Percentiles rank a stretch among this genome's conserved stretches.
phyloP scores from a whole-genome alignment of 2,797 vertebrate genomes.

The Aldrovandia affinis region DNA sequence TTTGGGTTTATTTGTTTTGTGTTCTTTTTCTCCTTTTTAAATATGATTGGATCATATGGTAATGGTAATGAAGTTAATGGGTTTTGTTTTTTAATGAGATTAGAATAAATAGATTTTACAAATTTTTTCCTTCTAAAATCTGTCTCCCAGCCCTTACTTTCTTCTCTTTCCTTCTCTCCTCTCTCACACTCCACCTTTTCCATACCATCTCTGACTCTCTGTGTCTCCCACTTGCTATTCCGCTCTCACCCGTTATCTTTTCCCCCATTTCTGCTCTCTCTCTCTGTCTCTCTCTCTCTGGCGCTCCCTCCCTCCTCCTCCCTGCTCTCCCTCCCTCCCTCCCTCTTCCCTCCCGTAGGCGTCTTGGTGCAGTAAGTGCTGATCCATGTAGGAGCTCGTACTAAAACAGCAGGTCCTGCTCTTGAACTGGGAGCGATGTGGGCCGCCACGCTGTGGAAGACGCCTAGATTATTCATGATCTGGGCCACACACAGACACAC shows the following conservation, averaged over 20 bases:
- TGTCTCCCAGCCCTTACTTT: not conserved
- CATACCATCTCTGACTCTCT: not conserved
- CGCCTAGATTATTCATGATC: not conserved
- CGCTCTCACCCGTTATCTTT: no score
- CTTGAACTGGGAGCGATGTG: not conserved
- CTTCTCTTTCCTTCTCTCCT: not conserved
- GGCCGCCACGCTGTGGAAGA: not conserved
- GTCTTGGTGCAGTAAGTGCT: conserved; percentile 5
- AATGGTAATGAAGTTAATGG: no score
- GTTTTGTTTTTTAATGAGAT: no score
- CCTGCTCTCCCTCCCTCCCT: not conserved
- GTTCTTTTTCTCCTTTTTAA: not conserved
- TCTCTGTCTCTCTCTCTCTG: not conserved
- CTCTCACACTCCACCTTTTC: not conserved
- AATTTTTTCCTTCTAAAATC: no score
- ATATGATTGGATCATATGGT: not conserved
- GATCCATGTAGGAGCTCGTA: conserved; percentile 1
- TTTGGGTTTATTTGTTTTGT: not conserved
- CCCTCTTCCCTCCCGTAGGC: not conserved
- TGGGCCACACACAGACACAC: not conserved
- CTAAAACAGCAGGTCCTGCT: not conserved
- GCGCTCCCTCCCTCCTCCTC: not conserved
- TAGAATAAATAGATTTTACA: no score
- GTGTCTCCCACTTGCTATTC: not conserved
- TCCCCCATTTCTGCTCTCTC: not conserved